A percentile compares a stretch with the other conserved stretches of the same genome.
Conservation (phyloP, 1,140 invertebrate genomes). For the Platyura marginata region DNA sequence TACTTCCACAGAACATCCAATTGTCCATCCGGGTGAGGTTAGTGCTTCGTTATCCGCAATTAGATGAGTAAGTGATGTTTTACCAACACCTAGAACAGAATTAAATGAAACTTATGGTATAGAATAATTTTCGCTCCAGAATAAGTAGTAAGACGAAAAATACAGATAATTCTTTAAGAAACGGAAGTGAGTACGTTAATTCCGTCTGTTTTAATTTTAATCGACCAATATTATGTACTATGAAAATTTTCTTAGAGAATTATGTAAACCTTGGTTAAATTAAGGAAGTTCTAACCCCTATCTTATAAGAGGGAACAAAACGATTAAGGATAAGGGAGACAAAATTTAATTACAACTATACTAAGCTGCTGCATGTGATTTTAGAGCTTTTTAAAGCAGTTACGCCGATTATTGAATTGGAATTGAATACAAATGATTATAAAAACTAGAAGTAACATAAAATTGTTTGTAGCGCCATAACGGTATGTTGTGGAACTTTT, state of each 20-base stretch:
- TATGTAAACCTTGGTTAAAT: too few species aligned
- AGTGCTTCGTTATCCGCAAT: constrained; percentile 76
- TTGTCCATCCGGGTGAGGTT: constrained; percentile 74
- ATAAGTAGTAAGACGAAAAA: neutral
- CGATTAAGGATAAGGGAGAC: too few species aligned
- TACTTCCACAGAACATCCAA: constrained; percentile 89
- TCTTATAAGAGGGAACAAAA: too few species aligned
- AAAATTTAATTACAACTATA: too few species aligned
- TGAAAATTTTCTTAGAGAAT: neutral
- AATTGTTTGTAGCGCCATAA: too few species aligned
- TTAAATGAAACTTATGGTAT: neutral
- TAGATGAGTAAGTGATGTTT: constrained; percentile 83
- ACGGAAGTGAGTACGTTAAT: neutral
- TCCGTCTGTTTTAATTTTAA: neutral
- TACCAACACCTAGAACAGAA: constrained; percentile 62
- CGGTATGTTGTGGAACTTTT: too few species aligned
- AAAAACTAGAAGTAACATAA: too few species aligned
- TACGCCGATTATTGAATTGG: too few species aligned
- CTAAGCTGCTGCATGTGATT: too few species aligned
- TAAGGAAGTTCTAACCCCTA: too few species aligned
- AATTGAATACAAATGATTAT: too few species aligned
- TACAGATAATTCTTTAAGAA: neutral
- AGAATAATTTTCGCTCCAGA: neutral
- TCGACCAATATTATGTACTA: neutral
- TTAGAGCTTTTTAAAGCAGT: too few species aligned